Evolutionary conservation across 2,888 invertebrate species (phyloP).

Genomic region (Carpatolechia fugitivella): DNA sequence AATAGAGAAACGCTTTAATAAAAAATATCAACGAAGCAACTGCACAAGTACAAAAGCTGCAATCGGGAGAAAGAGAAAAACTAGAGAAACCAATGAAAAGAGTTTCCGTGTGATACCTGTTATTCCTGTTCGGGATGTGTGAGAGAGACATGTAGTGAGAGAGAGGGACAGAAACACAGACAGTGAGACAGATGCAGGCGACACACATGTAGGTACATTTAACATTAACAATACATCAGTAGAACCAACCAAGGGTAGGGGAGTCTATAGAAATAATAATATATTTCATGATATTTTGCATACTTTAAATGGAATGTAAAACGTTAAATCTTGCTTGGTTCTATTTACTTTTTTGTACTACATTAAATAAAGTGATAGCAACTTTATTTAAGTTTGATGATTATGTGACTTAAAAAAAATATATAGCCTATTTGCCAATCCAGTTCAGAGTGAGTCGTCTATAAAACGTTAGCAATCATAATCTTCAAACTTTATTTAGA

Average conservation of each 20-base stretch:
- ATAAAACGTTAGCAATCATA: background rate
- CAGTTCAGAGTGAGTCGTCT: background rate
- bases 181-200: slow-evolving; percentile 76
- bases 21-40: slow-evolving; percentile 46
- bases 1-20: background rate
- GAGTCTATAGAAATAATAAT: background rate
- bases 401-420: background rate
- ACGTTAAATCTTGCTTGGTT: background rate
- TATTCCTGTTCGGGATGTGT: slow-evolving; percentile 74
- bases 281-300: too few species aligned
- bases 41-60: slow-evolving; percentile 65
- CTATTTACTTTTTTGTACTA: background rate
- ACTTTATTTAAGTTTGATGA: slow-evolving; percentile 11
- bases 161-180: slow-evolving; percentile 77
- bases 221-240: slow-evolving; percentile 9
- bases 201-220: slow-evolving; percentile 25
- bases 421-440: too few species aligned
- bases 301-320: too few species aligned
- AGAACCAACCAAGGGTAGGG: background rate
- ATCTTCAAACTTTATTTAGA: background rate
- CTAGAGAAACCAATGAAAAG: slow-evolving; percentile 48
- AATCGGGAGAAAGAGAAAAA: slow-evolving; percentile 30
- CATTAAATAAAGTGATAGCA: slow-evolving; percentile 11
- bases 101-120: slow-evolving; percentile 71
- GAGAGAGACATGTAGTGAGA: slow-evolving; percentile 76